phyloP scores from a whole-genome alignment of 2,797 vertebrate genomes.

The Cryptoprocta ferox region DNA sequence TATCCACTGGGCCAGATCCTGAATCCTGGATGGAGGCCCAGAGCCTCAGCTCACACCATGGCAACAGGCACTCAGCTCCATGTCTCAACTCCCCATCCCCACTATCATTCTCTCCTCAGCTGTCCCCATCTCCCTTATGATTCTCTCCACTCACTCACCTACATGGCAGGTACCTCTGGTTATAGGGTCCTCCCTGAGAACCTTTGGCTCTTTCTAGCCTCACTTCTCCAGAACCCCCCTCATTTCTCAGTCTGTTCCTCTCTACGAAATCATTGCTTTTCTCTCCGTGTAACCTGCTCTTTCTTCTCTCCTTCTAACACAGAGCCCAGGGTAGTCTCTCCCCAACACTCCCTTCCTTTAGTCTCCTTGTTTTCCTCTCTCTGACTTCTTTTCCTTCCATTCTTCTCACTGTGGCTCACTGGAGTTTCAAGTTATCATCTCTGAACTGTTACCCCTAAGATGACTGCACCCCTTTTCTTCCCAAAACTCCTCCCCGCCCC shows the following conservation, averaged over 20 bases:
- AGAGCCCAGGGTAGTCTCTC: background rate
- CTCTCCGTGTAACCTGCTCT: background rate
- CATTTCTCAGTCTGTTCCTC: background rate
- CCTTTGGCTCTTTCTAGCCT: background rate
- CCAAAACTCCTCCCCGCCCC: background rate
- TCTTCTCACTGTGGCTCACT: background rate
- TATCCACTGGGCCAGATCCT: constrained; percentile 54
- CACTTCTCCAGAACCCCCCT: background rate
- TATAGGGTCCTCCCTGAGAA: background rate
- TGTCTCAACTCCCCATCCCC: background rate
- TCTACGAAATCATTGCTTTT: background rate
- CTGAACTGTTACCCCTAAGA: background rate
- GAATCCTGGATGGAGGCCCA: constrained; percentile 69
- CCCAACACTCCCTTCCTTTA: background rate
- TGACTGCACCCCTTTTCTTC: background rate
- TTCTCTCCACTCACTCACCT: background rate
- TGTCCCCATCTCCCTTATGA: background rate
- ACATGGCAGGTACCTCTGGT: background rate
- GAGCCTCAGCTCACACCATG: constrained; percentile 52
- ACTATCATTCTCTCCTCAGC: background rate
- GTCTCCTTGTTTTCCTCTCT: background rate
- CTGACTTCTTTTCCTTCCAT: background rate
- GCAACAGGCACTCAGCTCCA: constrained; percentile 18
- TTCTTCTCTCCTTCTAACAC: background rate
- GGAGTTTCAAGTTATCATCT: constrained; percentile 21